Base-by-base conservation (phyloP, 2,797 vertebrate genomes). In the Phataginus tetradactyla region DNA sequence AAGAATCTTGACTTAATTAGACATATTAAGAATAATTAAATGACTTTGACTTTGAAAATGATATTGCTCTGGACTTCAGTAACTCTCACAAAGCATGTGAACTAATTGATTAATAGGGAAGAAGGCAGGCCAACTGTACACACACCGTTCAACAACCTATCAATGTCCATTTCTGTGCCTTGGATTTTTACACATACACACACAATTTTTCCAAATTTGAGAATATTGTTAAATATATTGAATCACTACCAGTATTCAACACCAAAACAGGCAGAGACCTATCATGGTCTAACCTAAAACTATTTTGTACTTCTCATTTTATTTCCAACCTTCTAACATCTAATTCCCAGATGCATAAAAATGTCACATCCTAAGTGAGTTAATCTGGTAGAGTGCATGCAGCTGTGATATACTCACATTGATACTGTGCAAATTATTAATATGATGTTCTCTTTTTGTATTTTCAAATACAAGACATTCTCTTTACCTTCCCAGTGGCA, bases 1-100 rank as follows among this genome's bases (percentile, higher is more conserved):
- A 96, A 94, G 98, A 96, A 85, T 95, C 94, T 97, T 97, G 74
- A 97, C 79, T 97, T 98, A 98, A 85, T 61, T 97, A 83, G 63
- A 85, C 17, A 93, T 51, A 84, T 75, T 93, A 92, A 86, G 94
- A 98, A 94, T 72, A 97, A 97, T 21, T 96, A 93, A 92, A 84
- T 98, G 94, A 83, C 79, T 97, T 96, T 95, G 95, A 97, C 78
- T 97, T 94, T 77, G 42, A 85, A 91, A 79, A 11, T 95, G 61
- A 96, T 81, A 92, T 87, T 93, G 61, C 37, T 94, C 84, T 96
- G 86, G 15, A 86, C 37, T 95, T 92, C 29, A 95, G 66, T 61
- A 4, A n/a, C 64, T 69, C 2, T 63, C 95, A 63, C 68, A 90
- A 80, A 86, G 3, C 37, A 49, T 15, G 53, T 49, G 95, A 96